Conservation (phyloP, 2,113 vertebrate genomes). For the Excalfactoria chinensis region DNA sequence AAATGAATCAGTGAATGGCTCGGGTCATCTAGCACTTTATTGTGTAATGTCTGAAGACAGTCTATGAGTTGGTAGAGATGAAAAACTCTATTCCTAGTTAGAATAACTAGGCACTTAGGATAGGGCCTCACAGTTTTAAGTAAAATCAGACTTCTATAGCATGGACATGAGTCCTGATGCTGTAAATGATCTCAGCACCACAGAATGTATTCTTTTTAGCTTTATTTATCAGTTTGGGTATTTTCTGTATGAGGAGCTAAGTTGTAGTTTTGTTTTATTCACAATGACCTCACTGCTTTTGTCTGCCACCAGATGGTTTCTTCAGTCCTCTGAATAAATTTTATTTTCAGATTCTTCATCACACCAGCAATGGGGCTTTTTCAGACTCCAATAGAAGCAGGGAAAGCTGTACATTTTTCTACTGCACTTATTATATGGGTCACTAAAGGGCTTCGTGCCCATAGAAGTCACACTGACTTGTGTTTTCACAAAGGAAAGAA, state of each 20-base stretch:
- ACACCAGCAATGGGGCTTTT: background rate
- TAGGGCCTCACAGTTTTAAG: background rate
- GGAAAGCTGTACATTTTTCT: background rate
- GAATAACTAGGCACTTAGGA: background rate
- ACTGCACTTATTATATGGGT: background rate
- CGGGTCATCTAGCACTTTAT: background rate
- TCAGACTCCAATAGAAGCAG: background rate
- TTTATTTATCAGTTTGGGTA: background rate
- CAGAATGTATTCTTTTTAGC: background rate
- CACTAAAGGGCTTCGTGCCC: background rate
- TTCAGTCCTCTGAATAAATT: background rate
- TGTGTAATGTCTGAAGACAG: background rate
- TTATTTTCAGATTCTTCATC: background rate
- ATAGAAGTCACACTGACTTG: background rate
- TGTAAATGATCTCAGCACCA: background rate
- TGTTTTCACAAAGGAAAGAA: conserved; percentile 10
- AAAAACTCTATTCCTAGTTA: background rate
- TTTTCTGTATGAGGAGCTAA: background rate
- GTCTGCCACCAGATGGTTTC: background rate
- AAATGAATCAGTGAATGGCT: background rate
- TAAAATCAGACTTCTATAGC: background rate
- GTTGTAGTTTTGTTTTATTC: background rate
- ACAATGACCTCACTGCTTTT: background rate
- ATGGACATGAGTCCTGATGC: background rate
- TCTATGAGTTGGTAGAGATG: background rate